Evolutionary conservation across 2,888 invertebrate species (phyloP).

Genomic region (Dioctria linearis): DNA sequence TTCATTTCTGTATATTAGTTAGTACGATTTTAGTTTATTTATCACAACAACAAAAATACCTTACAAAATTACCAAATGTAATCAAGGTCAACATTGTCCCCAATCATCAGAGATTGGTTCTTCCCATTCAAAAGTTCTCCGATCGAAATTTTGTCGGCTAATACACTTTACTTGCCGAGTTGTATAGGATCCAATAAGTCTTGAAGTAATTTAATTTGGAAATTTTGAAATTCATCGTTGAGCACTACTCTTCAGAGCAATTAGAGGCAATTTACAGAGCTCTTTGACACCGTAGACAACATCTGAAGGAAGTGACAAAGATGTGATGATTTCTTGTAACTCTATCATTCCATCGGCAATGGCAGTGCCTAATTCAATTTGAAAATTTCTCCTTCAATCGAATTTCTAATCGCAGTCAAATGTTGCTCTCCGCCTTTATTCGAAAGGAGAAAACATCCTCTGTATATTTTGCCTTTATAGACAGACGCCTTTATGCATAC

Average conservation of each 20-base stretch:
- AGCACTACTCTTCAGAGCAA: conserved; percentile 43
- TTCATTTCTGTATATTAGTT: no score
- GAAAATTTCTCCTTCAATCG: conserved; percentile 41
- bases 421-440: background rate
- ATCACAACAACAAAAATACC: no score
- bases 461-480: background rate
- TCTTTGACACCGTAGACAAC: conserved; percentile 48
- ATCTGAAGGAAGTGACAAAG: conserved; percentile 22
- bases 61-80: no score
- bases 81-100: background rate
- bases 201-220: conserved; percentile 53
- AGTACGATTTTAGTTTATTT: no score
- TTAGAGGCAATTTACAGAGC: conserved; percentile 54
- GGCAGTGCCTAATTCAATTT: conserved; percentile 33
- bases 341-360: conserved; percentile 3
- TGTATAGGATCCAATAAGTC: conserved; percentile 30
- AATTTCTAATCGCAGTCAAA: conserved; percentile 44
- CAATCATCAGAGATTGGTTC: conserved; percentile 1
- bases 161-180: conserved; percentile 6
- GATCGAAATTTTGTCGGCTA: conserved; percentile 32
- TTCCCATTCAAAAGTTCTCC: background rate
- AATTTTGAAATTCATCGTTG: conserved; percentile 54
- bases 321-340: conserved; percentile 8
- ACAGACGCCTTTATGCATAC: background rate
- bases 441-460: background rate